Evolutionary conservation across 2,888 invertebrate species (phyloP), one percentile per base, ranked within the genome.

Genomic region (Pharmacophagus antenor): DNA sequence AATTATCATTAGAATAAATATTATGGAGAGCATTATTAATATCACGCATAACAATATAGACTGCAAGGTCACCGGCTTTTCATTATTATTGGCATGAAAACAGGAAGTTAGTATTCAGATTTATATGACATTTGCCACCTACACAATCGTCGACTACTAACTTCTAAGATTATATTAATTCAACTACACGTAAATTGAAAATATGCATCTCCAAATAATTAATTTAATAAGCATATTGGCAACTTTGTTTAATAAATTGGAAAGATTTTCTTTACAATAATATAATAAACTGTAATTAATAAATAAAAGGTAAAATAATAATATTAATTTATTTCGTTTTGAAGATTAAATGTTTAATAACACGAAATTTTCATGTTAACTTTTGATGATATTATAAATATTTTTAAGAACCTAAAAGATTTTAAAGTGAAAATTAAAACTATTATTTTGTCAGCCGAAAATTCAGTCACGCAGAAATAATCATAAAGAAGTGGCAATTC

Each of bases 61-160:
- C 46, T 21, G 22, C 53, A 53, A 53, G 53, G 44, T 25, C 53
- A 53, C 21, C 44, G 17, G 23, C 52, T 53, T 44, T 53, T 17
- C 22, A 52, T 21, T 52, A 53, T 53, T 44, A 53, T 53, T 53
- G 53, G 53, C 42, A 12, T 41, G 44, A 53, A 53, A 53, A 53
- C 53, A 25, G 53, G 53, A 53, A 53, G 53, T 25, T 44, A 10
- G 42, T 44, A 44, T 17, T 53, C 17, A 42, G 22, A 53, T 53
- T 53, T 53, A 53, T 53, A 23, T 44, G 44, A 53, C 53, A 44
- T 53, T 53, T 42, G 12, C 53, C 18, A 25, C 53, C 53, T 44
- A 53, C 53, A 20, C 53, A 27, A 44, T 10, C 8, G 6, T 17
- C 42, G n/a, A 42, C 15, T 17, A 17, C 17, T 42, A 42, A 42